Percentiles rank a stretch among this genome's conserved stretches.
phyloP scores from a whole-genome alignment of 2,888 invertebrate genomes.

The Crossocerus cetratus region DNA sequence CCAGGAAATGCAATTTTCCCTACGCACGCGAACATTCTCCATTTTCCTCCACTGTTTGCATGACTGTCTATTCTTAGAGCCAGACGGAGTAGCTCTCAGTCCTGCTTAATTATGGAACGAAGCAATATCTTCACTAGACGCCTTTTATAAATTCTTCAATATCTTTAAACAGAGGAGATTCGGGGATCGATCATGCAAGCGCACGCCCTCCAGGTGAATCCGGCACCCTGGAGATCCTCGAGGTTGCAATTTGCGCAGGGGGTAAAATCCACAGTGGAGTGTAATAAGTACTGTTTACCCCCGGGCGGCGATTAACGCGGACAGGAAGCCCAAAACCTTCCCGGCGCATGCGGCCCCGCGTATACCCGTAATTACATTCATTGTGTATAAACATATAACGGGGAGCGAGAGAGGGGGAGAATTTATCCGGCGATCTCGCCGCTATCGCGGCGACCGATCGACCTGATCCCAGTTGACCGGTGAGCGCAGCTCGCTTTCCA shows the following conservation, averaged over 20 bases:
- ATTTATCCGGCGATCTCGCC: slow-evolving; percentile 23
- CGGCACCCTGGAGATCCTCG: slow-evolving; percentile 3
- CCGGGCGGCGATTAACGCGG: slow-evolving; percentile 30
- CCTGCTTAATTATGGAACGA: too few relatives aligned
- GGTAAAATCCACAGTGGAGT: too few relatives aligned
- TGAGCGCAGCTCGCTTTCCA: slow-evolving; percentile 3
- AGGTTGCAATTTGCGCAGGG: too few relatives aligned
- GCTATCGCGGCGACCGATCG: slow-evolving; percentile 22
- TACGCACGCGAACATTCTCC: slow-evolving; percentile 57
- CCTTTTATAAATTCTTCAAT: too few relatives aligned
- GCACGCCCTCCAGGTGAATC: too few relatives aligned
- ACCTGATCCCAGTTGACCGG: slow-evolving; percentile 21
- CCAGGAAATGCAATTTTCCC: slow-evolving; percentile 66
- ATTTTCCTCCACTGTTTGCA: too few relatives aligned
- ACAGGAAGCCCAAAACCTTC: slow-evolving; percentile 37
- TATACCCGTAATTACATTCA: slow-evolving; percentile 24
- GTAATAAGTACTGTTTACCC: background rate
- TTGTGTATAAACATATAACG: slow-evolving; percentile 28
- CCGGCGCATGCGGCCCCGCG: slow-evolving; percentile 36
- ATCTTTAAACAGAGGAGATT: too few relatives aligned
- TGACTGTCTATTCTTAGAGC: too few relatives aligned
- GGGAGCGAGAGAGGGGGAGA: background rate
- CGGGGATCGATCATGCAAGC: too few relatives aligned
- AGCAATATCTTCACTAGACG: too few relatives aligned
- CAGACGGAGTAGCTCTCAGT: too few relatives aligned